A percentile compares a stretch with the other conserved stretches of the same genome.
Evolutionary conservation across 1,140 invertebrate genomes (phyloP).

Genomic region (Drosophila kepulauana): DNA sequence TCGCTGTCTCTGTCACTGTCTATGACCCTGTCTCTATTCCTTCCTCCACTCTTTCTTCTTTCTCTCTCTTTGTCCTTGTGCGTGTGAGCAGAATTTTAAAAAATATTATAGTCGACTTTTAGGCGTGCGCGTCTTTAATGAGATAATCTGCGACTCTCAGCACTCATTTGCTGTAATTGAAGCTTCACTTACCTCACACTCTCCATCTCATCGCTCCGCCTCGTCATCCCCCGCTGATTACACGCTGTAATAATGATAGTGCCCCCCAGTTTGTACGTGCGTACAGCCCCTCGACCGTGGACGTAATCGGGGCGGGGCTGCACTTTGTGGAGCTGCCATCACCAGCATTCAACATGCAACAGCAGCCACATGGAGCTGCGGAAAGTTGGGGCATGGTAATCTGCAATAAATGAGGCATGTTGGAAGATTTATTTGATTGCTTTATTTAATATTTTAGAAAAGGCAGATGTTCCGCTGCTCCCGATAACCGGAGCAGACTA

Average conservation of each 20-base stretch:
- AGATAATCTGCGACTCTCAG: constrained; percentile 76
- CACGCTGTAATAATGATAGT: constrained; percentile 52
- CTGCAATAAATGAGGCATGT: constrained; percentile 84
- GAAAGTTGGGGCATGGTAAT: constrained; percentile 64
- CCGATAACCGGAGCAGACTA: constrained; percentile 41
- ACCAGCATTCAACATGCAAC: constrained; percentile 27
- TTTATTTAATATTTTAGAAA: constrained; percentile 83
- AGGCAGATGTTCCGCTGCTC: constrained; percentile 75
- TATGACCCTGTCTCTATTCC: not conserved
- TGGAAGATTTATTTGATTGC: constrained; percentile 84
- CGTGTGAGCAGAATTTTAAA: constrained; percentile 78
- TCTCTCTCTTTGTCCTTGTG: not conserved
- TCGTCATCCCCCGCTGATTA: constrained; percentile 39
- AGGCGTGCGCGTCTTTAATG: constrained; percentile 67
- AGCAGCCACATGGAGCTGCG: constrained; percentile 7
- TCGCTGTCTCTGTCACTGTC: not conserved
- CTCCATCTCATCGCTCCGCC: not conserved
- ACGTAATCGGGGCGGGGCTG: constrained; percentile 9
- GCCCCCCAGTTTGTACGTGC: constrained; percentile 48
- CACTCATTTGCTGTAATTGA: constrained; percentile 80
- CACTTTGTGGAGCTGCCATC: constrained; percentile 37
- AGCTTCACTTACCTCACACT: constrained; percentile 70
- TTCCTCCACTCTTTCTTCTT: too few species aligned
- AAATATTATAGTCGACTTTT: constrained; percentile 43
- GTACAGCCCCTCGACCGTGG: constrained; percentile 10